Evolutionary conservation across 2,797 vertebrate species (phyloP).

Genomic region (Darevskia nairensis): DNA sequence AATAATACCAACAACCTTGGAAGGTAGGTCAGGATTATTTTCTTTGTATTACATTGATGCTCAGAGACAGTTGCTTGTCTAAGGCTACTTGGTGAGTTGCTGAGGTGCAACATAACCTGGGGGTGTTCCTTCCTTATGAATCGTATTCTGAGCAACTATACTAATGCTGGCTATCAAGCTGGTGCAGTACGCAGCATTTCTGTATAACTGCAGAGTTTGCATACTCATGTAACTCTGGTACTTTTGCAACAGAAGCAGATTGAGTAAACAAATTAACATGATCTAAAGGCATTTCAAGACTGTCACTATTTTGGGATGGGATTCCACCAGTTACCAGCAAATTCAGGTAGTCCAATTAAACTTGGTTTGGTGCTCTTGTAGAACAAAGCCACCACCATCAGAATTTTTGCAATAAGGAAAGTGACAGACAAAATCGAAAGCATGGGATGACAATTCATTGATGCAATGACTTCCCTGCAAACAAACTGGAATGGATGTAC

Average conservation of each 20-base stretch:
- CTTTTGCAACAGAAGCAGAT: neutral
- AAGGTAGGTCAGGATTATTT: neutral
- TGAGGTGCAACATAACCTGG: neutral
- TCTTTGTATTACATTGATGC: neutral
- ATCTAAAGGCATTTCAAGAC: neutral
- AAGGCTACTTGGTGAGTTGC: neutral
- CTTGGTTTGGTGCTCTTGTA: too few relatives aligned
- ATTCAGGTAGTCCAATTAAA: too few relatives aligned
- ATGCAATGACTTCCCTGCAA: too few relatives aligned
- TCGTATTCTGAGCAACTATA: neutral
- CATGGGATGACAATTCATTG: too few relatives aligned
- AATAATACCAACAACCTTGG: neutral
- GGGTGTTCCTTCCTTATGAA: neutral
- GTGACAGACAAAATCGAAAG: too few relatives aligned
- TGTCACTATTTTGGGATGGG: too few relatives aligned
- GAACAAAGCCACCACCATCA: too few relatives aligned
- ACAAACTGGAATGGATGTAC: too few relatives aligned
- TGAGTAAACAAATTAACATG: neutral
- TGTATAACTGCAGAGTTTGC: neutral
- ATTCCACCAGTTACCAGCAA: too few relatives aligned
- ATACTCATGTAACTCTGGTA: too few relatives aligned
- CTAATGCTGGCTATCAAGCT: neutral
- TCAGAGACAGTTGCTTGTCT: neutral
- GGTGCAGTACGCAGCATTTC: neutral
- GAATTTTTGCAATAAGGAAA: too few relatives aligned